These are phyloP conservation scores for Lithophane semibrunnea DNA, from an alignment of 2,888 invertebrate genomes.

Conservation along the genomic window DNA sequence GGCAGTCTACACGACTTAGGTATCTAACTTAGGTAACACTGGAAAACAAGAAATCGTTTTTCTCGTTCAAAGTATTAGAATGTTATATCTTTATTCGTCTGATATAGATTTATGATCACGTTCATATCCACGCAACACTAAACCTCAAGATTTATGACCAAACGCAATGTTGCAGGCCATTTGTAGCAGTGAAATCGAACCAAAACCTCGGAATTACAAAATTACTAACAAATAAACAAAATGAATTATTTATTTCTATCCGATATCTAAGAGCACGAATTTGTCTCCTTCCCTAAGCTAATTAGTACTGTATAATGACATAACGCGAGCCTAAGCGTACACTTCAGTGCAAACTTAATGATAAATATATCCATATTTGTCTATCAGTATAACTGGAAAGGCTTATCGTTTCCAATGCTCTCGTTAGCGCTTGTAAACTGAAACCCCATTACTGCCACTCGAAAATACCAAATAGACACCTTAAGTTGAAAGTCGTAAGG, in stretches of 20 bases:
- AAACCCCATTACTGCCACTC: constrained; percentile 82
- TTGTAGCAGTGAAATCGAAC: constrained; percentile 49
- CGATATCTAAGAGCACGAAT: constrained; percentile 72
- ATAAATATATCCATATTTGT: constrained; percentile 90
- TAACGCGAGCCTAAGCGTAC: constrained; percentile 76
- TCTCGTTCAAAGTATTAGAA: constrained; percentile 1
- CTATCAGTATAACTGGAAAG: constrained; percentile 87
- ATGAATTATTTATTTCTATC: constrained; percentile 68
- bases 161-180: constrained; percentile 27
- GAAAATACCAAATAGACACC: constrained; percentile 73
- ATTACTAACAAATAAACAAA: constrained; percentile 60
- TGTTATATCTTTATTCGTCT: constrained; percentile 9
- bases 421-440: constrained; percentile 89
- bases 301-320: constrained; percentile 83
- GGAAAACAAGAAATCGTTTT: not conserved
- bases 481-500: constrained; percentile 71
- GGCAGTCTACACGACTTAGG: not conserved
- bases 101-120: constrained; percentile 32
- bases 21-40: too few species aligned
- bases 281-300: constrained; percentile 79
- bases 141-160: constrained; percentile 36
- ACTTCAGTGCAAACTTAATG: constrained; percentile 85
- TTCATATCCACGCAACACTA: constrained; percentile 2
- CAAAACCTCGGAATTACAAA: constrained; percentile 58
- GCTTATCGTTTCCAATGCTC: constrained; percentile 85